These are phyloP conservation scores for Coracopsis vasa DNA, from an alignment of 2,113 vertebrate species.

Conservation along the genomic window DNA sequence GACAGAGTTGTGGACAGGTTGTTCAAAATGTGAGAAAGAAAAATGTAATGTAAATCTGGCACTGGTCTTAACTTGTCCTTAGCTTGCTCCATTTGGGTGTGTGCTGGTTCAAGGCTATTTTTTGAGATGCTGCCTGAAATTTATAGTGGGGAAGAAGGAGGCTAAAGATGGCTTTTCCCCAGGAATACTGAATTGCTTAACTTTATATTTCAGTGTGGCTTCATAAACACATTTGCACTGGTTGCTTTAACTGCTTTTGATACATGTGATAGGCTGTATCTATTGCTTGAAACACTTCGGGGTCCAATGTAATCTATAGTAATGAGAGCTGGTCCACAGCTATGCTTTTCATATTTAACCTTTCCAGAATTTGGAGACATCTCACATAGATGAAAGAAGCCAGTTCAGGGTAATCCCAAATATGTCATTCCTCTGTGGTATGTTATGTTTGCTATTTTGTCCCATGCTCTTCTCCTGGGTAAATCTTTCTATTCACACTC, in stretches of 20 bases:
- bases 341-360: not conserved
- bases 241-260: not conserved
- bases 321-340: not conserved
- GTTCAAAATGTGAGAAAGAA: not conserved
- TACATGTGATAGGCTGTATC: fast-evolving
- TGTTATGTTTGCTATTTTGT: not conserved
- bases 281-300: not conserved
- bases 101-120: not conserved
- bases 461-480: fast-evolving
- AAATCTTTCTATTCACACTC: not conserved
- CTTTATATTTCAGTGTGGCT: not conserved
- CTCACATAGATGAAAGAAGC: not conserved
- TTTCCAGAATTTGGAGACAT: not conserved
- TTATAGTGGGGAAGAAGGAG: not conserved
- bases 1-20: not conserved
- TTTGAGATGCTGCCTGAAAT: not conserved
- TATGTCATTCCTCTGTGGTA: fast-evolving
- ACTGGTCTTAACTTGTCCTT: constrained; percentile 30
- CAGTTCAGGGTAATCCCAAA: not conserved
- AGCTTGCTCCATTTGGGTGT: not conserved
- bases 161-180: not conserved
- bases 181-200: not conserved
- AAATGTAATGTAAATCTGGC: not conserved
- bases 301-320: not conserved
- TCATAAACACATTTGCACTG: not conserved